Evolutionary conservation across 2,888 invertebrate species (phyloP).

Genomic region (Drosophila nigricruria): DNA sequence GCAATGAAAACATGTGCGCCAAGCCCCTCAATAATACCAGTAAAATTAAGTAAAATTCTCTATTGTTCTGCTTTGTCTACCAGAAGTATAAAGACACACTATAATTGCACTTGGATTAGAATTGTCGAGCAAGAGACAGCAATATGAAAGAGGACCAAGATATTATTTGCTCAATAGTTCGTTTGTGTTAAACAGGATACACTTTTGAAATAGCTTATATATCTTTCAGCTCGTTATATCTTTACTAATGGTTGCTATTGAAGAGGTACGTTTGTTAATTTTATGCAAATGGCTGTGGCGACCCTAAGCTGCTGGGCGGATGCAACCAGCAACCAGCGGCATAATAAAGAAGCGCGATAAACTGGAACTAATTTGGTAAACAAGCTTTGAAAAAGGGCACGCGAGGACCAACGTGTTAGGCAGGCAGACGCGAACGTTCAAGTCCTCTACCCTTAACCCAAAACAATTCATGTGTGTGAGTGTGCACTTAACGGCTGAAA

Average conservation of each 20-base stretch:
- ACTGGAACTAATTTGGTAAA: constrained; percentile 73
- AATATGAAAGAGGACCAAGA: neutral
- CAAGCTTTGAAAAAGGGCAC: constrained; percentile 50
- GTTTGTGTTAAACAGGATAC: too few relatives aligned
- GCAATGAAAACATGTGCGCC: neutral
- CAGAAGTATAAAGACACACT: neutral
- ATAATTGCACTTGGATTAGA: neutral
- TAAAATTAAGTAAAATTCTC: neutral
- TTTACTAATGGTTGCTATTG: constrained; percentile 9
- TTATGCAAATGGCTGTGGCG: constrained; percentile 59
- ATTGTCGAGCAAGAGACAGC: neutral
- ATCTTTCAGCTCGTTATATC: neutral
- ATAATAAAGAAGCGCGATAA: constrained; percentile 70
- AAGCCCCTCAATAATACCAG: neutral
- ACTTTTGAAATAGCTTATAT: neutral
- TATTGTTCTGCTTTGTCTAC: neutral
- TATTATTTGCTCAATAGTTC: neutral
- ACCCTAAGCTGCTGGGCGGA: constrained; percentile 19
- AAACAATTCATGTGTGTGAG: constrained; percentile 71
- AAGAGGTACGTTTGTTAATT: constrained; percentile 63
- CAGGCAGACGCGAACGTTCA: constrained; percentile 6
- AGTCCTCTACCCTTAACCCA: constrained; percentile 27
- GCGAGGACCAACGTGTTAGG: constrained; percentile 26
- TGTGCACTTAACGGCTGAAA: constrained; percentile 73
- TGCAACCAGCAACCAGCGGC: constrained; percentile 23